phyloP scores from a whole-genome alignment of 2,113 vertebrate species.

The Mastomys coucha region DNA sequence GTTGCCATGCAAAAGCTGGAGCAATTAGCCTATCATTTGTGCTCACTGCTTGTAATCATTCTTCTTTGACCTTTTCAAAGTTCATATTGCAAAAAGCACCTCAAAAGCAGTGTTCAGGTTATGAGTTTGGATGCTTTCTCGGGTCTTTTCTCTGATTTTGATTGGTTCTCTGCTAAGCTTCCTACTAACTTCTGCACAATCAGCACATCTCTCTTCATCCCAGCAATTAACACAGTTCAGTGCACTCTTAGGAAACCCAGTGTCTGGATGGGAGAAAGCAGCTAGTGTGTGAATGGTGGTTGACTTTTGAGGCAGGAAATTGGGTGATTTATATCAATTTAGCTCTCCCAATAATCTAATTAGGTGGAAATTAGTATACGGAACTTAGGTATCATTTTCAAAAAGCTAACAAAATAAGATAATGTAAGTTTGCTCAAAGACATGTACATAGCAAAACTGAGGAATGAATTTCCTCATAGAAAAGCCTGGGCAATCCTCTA shows the following conservation, averaged over 20 bases:
- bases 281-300: background rate
- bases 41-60: background rate
- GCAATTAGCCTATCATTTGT: background rate
- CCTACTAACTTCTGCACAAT: background rate
- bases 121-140: background rate
- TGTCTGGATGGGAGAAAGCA: background rate
- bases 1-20: background rate
- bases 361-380: background rate
- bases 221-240: background rate
- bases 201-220: background rate
- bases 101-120: background rate
- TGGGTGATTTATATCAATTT: background rate
- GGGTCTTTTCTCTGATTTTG: background rate
- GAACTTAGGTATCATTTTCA: background rate
- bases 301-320: background rate
- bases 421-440: background rate
- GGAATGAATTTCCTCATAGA: background rate
- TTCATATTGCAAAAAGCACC: background rate
- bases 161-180: background rate
- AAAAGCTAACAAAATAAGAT: conserved; percentile 12
- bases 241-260: background rate
- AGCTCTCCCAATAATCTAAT: background rate
- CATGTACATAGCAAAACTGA: background rate
- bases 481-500: background rate
- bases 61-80: background rate